Base-by-base conservation (phyloP, 2,888 invertebrate genomes). In the Netelia fuscicornis region DNA sequence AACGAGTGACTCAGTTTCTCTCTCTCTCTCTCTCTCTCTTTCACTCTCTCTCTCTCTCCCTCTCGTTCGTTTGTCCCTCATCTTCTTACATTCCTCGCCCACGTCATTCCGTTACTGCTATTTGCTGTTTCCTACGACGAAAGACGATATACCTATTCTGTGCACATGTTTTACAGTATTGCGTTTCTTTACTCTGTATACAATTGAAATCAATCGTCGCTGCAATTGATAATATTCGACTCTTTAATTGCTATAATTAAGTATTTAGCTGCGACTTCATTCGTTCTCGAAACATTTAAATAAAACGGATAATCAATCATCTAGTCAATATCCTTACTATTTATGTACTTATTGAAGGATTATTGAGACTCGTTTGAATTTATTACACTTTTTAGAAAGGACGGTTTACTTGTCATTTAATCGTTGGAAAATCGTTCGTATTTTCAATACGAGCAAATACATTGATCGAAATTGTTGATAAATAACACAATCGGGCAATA, bases 1-100 rank as follows among this genome's bases (percentile, higher is more conserved):
- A 92, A 92, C 91, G 90, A 92, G 90, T 88, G 89, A 90, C 89
- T 90, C 83, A 82, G 74, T 79, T 80, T 52, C 64, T 65, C 72
- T 30, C 58, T 65, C 58, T 74, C 70, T 56, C 77, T 17, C 42
- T 76, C 74, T 71, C 56, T 79, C 58, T 20, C 20, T 20, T 1
- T 20, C 20, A 0, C 20, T 20, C 20, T 20, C 20, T 20, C 20
- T 20, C 20, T 20, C 20, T 20, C 20, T 20, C 20, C 20, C 20
- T 20, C 20, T 20, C 20, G 48, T 72, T 78, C 76, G 76, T 84
- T 83, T 83, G 52, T 77, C 80, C 62, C 65, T 68, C 74, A 83
- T 80, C 76, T 84, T 76, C 68, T 70, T 76, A 65, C 58, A 11
- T 68, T 11, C 72, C 58, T 78, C 23, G 60, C 52, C 67, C 65